These are phyloP conservation scores for Macrosteles quadrilineatus DNA, from an alignment of 1,140 invertebrate genomes.

Conservation along the genomic window DNA sequence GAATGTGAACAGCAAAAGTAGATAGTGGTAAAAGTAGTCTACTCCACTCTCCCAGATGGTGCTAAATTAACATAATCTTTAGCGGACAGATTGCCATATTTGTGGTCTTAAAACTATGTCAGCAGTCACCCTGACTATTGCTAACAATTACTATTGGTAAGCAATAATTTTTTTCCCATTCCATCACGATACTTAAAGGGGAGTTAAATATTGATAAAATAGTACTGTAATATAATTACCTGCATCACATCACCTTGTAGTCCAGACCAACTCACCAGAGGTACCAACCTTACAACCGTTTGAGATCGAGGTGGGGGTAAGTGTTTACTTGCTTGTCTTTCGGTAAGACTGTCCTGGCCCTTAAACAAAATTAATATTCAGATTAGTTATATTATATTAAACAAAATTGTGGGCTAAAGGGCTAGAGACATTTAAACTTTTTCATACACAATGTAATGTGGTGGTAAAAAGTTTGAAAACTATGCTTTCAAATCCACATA, in stretches of 20 bases:
- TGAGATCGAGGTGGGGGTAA: neutral
- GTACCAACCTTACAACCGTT: constrained; percentile 34
- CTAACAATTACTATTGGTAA: neutral
- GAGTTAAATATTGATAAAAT: neutral
- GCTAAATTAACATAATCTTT: too few relatives aligned
- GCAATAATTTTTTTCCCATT: neutral
- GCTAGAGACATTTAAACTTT: neutral
- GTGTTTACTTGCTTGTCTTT: neutral
- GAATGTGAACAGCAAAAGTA: too few relatives aligned
- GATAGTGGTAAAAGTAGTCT: too few relatives aligned
- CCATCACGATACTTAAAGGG: neutral
- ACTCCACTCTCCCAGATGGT: too few relatives aligned
- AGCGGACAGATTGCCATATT: neutral
- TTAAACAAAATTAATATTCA: neutral
- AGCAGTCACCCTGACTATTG: neutral
- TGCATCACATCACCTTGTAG: constrained; percentile 22
- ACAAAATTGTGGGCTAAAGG: neutral
- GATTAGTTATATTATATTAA: neutral
- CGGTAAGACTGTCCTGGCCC: neutral
- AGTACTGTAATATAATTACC: neutral
- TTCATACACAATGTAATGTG: neutral
- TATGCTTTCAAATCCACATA: neutral
- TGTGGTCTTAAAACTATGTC: neutral
- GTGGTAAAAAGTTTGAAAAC: neutral
- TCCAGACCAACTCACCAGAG: constrained; percentile 33